Evolutionary conservation across 35 echinoderm and acorn worm species (phyloP), one percentile per base, ranked within the genome.

Genomic region (Eucidaris tribuloides): DNA sequence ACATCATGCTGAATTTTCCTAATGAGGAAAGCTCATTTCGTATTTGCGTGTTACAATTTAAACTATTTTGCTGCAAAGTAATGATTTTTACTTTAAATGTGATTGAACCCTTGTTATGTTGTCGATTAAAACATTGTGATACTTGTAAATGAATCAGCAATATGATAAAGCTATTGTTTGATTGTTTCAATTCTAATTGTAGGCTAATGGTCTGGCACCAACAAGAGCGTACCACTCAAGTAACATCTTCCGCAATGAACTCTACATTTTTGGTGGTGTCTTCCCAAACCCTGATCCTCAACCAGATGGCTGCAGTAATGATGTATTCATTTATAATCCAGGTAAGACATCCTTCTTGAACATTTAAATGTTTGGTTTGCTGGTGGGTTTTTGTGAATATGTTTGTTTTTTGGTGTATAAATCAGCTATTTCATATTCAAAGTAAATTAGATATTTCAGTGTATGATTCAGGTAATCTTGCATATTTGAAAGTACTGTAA

Each of bases 211-310:
- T 20, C 80, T 46, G 43, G 94, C 94, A 19, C 94, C 94, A 36
- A 97, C 94, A 5, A 81, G 94, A 61, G 85, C 94, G 7, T 97
- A 97, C 38, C 94, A 97, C 81, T 85, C 81, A 45, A 89, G 85
- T 42, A 92, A 71, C 50, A 35, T 92, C 22, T 97, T 76, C 78
- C 71, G 90, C 43, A 84, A 91, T 36, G 94, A 97, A 45, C 45
- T 97, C 62, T 97, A 85, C 58, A 63, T 97, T 23, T 97, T 92
- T 82, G 94, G 94, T 39, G 94, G 94, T 43, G 88, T 97, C 14
- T 97, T 81, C 42, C 94, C 94, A 4, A 97, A 97, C 54, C 90
- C 94, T 22, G 86, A 92, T 60, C 94, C 86, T 11, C 61, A 92
- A 36, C 94, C 90, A 38, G 90, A 97, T 87, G 82, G 94, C 18